Conservation (phyloP, 2,888 invertebrate genomes). For the Hofmannophila pseudospretella region DNA sequence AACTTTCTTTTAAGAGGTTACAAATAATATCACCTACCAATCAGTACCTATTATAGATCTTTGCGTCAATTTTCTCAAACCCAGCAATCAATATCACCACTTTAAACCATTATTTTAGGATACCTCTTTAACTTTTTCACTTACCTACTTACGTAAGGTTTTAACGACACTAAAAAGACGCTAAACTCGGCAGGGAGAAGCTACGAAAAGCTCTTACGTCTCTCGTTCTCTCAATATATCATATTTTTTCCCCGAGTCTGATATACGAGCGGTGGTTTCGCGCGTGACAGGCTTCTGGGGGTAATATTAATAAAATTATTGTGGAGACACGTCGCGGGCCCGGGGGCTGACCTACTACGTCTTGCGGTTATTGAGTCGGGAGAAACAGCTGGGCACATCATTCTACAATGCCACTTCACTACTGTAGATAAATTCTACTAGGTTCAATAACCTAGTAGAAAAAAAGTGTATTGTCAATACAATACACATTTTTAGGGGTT, state of each 20-base stretch:
- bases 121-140: conserved; percentile 14
- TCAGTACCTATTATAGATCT: too few species aligned
- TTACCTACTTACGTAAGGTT: conserved; percentile 34
- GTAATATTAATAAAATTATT: conserved; percentile 78
- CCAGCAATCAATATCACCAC: too few species aligned
- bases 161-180: conserved; percentile 58
- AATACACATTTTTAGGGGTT: too few species aligned
- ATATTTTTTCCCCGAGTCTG: conserved; percentile 65
- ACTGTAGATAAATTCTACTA: too few species aligned
- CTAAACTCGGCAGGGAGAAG: conserved; percentile 55
- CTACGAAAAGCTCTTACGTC: conserved; percentile 64
- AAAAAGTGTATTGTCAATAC: too few species aligned
- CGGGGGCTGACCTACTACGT: conserved; percentile 49
- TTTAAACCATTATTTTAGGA: too few species aligned
- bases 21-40: too few species aligned
- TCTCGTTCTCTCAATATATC: conserved; percentile 73
- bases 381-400: conserved; percentile 25
- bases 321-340: conserved; percentile 61
- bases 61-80: too few species aligned
- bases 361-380: conserved; percentile 16
- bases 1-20: too few species aligned
- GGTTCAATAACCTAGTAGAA: too few species aligned
- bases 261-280: conserved; percentile 69
- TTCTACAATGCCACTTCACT: too few species aligned
- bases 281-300: conserved; percentile 72